A percentile compares a stretch with the other conserved stretches of the same genome.
Conservation (phyloP, 2,888 invertebrate species). For the Tenthredo notha region DNA sequence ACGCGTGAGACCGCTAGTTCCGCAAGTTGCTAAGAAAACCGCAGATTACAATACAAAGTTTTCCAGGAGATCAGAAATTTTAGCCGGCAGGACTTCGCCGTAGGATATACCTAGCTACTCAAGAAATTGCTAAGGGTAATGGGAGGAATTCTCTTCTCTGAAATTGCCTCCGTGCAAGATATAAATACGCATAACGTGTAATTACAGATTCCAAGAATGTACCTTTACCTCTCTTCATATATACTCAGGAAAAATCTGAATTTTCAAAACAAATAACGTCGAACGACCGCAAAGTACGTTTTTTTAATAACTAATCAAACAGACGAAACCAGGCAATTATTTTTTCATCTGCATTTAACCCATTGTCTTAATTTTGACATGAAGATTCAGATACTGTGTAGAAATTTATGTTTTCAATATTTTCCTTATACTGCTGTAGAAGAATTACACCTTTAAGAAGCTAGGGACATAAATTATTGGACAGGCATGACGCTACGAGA, state of each 20-base stretch:
- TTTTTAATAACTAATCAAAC: not conserved
- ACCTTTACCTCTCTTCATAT: not conserved
- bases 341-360: not conserved
- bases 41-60: constrained; percentile 47
- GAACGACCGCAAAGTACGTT: not conserved
- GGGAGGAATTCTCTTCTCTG: not conserved
- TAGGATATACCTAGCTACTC: not conserved
- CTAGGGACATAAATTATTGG: constrained; percentile 27
- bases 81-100: not conserved
- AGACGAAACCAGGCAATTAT: not conserved
- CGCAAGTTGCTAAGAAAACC: constrained; percentile 12
- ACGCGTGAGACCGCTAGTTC: constrained; percentile 56
- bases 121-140: constrained; percentile 4
- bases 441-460: not conserved
- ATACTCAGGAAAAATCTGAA: not conserved
- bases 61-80: constrained; percentile 31
- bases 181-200: not conserved
- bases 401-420: not conserved
- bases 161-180: not conserved
- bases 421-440: not conserved
- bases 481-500: constrained; percentile 7
- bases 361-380: not conserved
- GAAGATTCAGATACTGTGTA: not conserved
- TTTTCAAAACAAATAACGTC: not conserved
- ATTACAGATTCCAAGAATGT: not conserved